phyloP scores from a whole-genome alignment of 2,797 vertebrate species.

The Lithobates sylvaticus region DNA sequence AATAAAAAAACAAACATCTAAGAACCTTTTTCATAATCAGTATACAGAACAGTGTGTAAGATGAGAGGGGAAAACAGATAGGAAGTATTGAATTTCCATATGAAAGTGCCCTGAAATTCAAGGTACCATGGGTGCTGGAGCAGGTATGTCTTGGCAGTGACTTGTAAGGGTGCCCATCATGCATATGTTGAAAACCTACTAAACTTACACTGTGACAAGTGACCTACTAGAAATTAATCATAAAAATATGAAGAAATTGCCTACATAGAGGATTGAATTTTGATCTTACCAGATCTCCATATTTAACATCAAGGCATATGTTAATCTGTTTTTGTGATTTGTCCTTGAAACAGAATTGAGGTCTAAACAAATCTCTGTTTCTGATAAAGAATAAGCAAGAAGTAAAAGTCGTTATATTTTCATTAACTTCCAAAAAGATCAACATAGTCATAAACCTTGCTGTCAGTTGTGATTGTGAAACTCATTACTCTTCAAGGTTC shows the following conservation, averaged over 20 bases:
- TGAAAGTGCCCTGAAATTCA: too few species aligned
- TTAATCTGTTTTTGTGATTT: not conserved
- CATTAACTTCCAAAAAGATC: slow-evolving; percentile 60
- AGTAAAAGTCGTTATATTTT: slow-evolving; percentile 63
- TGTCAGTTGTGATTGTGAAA: slow-evolving; percentile 64
- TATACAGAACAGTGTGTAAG: too few species aligned
- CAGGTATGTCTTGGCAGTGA: not conserved
- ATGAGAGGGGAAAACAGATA: too few species aligned
- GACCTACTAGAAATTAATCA: not conserved
- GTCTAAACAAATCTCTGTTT: slow-evolving; percentile 29
- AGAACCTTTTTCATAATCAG: too few species aligned
- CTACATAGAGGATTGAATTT: too few species aligned
- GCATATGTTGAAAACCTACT: not conserved
- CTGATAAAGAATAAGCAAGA: slow-evolving; percentile 47
- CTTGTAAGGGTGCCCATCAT: not conserved
- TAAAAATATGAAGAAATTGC: not conserved
- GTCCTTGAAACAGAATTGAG: not conserved
- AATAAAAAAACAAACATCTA: too few species aligned
- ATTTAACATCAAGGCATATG: not conserved
- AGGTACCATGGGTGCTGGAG: too few species aligned
- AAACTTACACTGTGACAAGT: not conserved
- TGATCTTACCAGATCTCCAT: too few species aligned
- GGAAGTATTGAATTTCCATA: too few species aligned
- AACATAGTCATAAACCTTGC: slow-evolving; percentile 56
- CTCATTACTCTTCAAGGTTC: slow-evolving; percentile 64